Evolutionary conservation across 2,113 vertebrate genomes (phyloP).

Genomic region (Toxostoma redivivum): DNA sequence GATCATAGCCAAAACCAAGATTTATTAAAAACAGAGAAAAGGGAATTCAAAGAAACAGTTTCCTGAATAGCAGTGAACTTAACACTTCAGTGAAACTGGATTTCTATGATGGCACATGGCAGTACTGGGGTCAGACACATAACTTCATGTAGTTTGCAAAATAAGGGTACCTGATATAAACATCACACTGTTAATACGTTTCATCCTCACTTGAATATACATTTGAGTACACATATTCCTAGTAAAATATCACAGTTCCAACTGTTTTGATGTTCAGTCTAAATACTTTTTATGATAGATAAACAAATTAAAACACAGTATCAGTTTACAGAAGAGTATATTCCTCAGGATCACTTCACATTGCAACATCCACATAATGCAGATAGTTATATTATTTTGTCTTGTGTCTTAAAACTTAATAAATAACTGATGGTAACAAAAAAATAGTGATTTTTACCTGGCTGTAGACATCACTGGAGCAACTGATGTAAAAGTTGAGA

Average conservation of each 20-base stretch:
- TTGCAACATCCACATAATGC: background rate
- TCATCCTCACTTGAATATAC: background rate
- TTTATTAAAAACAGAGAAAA: conserved; percentile 52
- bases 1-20: conserved; percentile 25
- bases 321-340: background rate
- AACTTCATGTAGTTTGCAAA: background rate
- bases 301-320: background rate
- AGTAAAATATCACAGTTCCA: background rate
- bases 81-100: background rate
- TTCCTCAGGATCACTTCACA: background rate
- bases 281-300: background rate
- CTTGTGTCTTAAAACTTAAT: background rate
- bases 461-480: background rate
- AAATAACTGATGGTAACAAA: background rate
- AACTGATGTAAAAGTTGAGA: background rate
- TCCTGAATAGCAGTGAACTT: conserved; percentile 37
- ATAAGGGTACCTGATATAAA: background rate
- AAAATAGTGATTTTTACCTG: background rate
- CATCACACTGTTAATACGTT: background rate
- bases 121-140: background rate
- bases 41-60: conserved; percentile 8
- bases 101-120: background rate
- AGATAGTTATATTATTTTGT: background rate
- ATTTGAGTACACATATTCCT: background rate
- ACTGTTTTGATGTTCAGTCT: background rate